A percentile compares a stretch with the other conserved stretches of the same genome.
These are phyloP conservation scores for Philopotamus ludificatus DNA, from an alignment of 1,140 invertebrate species.

Conservation along the genomic window DNA sequence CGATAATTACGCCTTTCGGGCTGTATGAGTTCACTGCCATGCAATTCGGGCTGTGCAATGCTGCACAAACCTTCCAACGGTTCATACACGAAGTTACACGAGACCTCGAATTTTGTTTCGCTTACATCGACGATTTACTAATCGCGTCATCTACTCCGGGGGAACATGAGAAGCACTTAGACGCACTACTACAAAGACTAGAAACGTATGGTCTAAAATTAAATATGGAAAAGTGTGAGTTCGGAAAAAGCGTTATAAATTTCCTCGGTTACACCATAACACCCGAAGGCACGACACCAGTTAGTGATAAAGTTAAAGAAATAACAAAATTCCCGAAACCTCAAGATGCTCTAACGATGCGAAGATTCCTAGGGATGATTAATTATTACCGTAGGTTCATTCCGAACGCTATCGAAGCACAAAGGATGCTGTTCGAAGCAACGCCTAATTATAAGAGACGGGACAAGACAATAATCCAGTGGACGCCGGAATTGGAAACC, in stretches of 20 bases:
- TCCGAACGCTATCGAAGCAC: slow-evolving; percentile 39
- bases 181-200: slow-evolving; percentile 39
- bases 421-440: slow-evolving; percentile 29
- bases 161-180: slow-evolving; percentile 44
- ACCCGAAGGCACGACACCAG: slow-evolving; percentile 43
- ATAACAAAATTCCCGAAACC: slow-evolving; percentile 44
- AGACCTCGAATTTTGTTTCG: slow-evolving; percentile 43
- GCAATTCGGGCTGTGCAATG: slow-evolving; percentile 46
- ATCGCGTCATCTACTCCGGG: slow-evolving; percentile 43
- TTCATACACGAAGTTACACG: slow-evolving; percentile 53
- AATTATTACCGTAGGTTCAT: slow-evolving; percentile 48
- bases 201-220: slow-evolving; percentile 42
- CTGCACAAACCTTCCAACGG: slow-evolving; percentile 52
- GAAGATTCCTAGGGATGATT: slow-evolving; percentile 49
- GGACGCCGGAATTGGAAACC: slow-evolving; percentile 41
- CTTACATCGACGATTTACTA: slow-evolving; percentile 48
- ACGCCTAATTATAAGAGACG: too few species aligned
- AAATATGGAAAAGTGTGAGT: slow-evolving; percentile 44
- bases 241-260: slow-evolving; percentile 22
- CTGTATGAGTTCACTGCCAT: slow-evolving; percentile 4
- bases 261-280: slow-evolving; percentile 45
- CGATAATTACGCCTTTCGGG: slow-evolving; percentile 46
- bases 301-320: slow-evolving; percentile 38
- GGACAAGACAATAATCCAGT: slow-evolving; percentile 42
- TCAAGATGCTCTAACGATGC: slow-evolving; percentile 42